phyloP scores from a whole-genome alignment of 1,140 invertebrate species.

The Lamellibrachia luymesi region DNA sequence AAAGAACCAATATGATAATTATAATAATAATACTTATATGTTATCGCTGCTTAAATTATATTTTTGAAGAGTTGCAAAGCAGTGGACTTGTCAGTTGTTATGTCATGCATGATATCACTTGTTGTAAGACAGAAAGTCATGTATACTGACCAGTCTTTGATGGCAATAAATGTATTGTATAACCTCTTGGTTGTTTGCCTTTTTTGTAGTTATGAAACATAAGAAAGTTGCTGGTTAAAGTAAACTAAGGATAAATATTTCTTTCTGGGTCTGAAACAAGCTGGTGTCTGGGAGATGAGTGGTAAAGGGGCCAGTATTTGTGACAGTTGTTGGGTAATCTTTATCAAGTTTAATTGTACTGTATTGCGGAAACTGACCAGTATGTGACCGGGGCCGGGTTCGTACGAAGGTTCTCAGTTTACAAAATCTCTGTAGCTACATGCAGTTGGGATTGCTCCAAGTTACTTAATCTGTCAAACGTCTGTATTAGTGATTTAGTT shows the following conservation, averaged over 20 bases:
- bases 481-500: no score
- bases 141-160: background rate
- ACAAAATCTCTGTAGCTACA: no score
- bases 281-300: background rate
- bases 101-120: background rate
- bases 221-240: background rate
- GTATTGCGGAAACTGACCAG: background rate
- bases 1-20: background rate
- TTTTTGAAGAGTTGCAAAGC: background rate
- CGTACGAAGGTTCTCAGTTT: no score
- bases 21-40: background rate
- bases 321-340: background rate
- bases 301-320: background rate
- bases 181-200: background rate
- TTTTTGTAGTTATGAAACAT: background rate
- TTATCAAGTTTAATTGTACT: background rate
- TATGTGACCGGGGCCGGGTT: background rate
- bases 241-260: background rate
- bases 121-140: background rate
- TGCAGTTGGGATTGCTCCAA: no score
- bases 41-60: background rate
- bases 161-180: background rate
- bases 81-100: background rate
- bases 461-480: no score
- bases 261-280: background rate